Evolutionary conservation across 92 coral and sea anemone genomes (phyloP).

Genomic region (Nematostella vectensis): DNA sequence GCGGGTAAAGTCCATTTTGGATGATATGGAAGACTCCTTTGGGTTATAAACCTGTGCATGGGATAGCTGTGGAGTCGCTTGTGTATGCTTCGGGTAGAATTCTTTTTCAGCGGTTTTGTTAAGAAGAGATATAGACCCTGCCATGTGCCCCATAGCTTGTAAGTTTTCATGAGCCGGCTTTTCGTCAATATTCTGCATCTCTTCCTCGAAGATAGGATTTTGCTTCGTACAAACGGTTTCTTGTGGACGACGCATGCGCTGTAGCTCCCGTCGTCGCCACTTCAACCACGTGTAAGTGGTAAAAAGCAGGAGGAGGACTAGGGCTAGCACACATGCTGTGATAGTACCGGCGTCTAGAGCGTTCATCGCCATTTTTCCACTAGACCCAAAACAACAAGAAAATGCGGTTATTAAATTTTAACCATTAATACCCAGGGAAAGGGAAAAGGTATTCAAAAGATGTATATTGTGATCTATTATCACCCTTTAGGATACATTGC

Average conservation of each 20-base stretch:
- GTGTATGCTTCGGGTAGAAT: not conserved
- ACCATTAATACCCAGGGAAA: too few species aligned
- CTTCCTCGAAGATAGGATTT: not conserved
- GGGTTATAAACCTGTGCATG: not conserved
- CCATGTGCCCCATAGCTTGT: not conserved
- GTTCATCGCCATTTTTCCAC: too few species aligned
- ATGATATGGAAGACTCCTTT: not conserved
- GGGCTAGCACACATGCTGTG: conserved; percentile 8
- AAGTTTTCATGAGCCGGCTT: not conserved
- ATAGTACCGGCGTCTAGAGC: conserved; percentile 10
- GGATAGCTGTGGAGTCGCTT: not conserved
- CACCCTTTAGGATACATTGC: too few species aligned
- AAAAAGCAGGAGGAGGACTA: conserved; percentile 11
- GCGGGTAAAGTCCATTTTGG: not conserved
- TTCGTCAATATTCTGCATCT: not conserved
- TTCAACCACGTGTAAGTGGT: conserved; percentile 10
- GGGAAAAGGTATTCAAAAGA: too few species aligned
- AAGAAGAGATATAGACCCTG: not conserved
- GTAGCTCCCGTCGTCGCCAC: conserved; percentile 8
- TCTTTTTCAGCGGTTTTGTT: not conserved
- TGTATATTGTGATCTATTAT: too few species aligned
- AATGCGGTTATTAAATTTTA: too few species aligned
- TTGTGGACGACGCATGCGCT: not conserved
- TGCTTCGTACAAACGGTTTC: not conserved
- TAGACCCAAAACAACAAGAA: too few species aligned